phyloP scores from a whole-genome alignment of 2,113 vertebrate species.

The Eleginops maclovinus region DNA sequence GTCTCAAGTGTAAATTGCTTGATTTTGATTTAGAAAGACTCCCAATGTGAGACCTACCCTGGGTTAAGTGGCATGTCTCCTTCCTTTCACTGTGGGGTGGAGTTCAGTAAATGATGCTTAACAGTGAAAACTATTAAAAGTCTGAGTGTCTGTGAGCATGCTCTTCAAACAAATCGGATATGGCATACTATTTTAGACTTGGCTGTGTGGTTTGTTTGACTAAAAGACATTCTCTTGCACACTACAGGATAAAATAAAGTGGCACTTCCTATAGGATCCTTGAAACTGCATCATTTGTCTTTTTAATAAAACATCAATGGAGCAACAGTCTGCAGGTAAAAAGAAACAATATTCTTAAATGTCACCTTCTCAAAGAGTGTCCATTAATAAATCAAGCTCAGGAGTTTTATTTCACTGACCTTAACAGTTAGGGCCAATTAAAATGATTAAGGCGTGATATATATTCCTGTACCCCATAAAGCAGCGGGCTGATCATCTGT shows the following conservation, averaged over 20 bases:
- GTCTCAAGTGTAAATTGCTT: slow-evolving; percentile 39
- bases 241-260: neutral
- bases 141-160: slow-evolving; percentile 18
- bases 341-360: slow-evolving; percentile 43
- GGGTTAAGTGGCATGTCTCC: slow-evolving; percentile 43
- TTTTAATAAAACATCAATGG: neutral
- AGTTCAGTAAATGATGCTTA: slow-evolving; percentile 66
- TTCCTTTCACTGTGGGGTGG: slow-evolving; percentile 26
- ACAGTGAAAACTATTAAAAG: slow-evolving; percentile 30
- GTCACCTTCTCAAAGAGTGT: slow-evolving; percentile 51
- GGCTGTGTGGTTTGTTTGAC: slow-evolving; percentile 26
- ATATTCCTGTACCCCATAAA: slow-evolving; percentile 35
- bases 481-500: slow-evolving; percentile 24
- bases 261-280: neutral
- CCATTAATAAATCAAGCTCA: slow-evolving; percentile 49
- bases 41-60: slow-evolving; percentile 27
- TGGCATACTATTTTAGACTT: slow-evolving; percentile 37
- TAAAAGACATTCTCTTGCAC: slow-evolving; percentile 13
- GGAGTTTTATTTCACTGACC: slow-evolving; percentile 59
- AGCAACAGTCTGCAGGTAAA: neutral
- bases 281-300: neutral
- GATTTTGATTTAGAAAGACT: slow-evolving; percentile 55
- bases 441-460: slow-evolving; percentile 61
- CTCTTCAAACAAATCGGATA: slow-evolving; percentile 48
- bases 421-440: slow-evolving; percentile 62